Evolutionary conservation across 2,888 invertebrate genomes (phyloP).

Genomic region (Hofmannophila pseudospretella): DNA sequence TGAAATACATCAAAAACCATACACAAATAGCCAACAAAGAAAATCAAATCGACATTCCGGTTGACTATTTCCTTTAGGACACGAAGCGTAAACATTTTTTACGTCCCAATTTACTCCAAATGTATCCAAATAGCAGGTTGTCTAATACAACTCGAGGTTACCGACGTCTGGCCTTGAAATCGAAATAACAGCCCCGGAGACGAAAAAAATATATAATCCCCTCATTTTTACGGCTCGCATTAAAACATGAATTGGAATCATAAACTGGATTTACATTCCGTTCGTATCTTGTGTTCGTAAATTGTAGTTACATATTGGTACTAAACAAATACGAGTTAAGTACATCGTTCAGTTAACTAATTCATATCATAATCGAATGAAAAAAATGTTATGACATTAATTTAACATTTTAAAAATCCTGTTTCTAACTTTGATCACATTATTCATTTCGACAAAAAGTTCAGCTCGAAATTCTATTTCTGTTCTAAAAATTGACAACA

Average conservation of each 20-base stretch:
- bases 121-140: not conserved
- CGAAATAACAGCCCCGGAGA: not conserved
- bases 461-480: no score
- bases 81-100: not conserved
- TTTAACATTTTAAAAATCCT: no score
- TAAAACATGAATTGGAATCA: slow-evolving; percentile 1
- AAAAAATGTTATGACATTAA: no score
- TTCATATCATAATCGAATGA: no score
- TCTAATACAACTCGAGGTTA: not conserved
- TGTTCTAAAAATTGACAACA: no score
- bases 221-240: slow-evolving; percentile 1
- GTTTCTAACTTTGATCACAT: no score
- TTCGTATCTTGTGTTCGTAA: not conserved
- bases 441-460: no score
- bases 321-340: not conserved
- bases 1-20: no score
- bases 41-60: not conserved
- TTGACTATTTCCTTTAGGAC: not conserved
- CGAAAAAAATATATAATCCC: not conserved
- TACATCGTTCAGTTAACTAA: no score
- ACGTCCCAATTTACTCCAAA: not conserved
- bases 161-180: slow-evolving; percentile 1
- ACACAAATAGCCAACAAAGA: no score
- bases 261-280: slow-evolving; percentile 3
- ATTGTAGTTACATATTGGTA: not conserved